phyloP scores from a whole-genome alignment of 64 coral and sea anemone genomes.

The Cladopsammia gracilis region DNA sequence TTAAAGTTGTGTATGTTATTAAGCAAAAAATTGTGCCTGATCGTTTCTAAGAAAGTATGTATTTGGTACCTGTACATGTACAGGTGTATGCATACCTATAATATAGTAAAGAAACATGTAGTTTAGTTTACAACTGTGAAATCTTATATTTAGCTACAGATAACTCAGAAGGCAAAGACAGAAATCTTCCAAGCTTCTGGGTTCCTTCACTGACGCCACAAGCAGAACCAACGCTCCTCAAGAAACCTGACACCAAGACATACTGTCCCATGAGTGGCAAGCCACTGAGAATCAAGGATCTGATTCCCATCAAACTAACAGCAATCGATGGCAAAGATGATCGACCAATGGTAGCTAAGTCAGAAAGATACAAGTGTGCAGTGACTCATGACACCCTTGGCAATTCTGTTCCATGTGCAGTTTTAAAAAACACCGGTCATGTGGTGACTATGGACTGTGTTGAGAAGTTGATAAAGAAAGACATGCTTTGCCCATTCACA shows the following conservation, averaged over 20 bases:
- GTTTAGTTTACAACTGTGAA: no score
- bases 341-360: slow-evolving; percentile 84
- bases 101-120: no score
- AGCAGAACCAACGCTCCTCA: slow-evolving; percentile 83
- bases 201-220: slow-evolving; percentile 95
- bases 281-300: slow-evolving; percentile 91
- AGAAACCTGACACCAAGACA: slow-evolving; percentile 96
- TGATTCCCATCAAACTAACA: slow-evolving; percentile 91
- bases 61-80: no score
- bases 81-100: no score
- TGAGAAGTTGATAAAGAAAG: slow-evolving; percentile 96
- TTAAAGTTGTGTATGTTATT: no score
- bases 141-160: neutral
- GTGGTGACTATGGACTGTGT: slow-evolving; percentile 99
- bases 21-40: no score
- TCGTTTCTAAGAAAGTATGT: no score
- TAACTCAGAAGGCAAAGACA: slow-evolving; percentile 24
- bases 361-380: slow-evolving; percentile 92
- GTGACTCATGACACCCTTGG: slow-evolving; percentile 95
- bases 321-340: slow-evolving; percentile 74
- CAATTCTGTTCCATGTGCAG: slow-evolving; percentile 96
- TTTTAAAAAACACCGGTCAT: slow-evolving; percentile 92
- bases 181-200: slow-evolving; percentile 97
- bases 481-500: slow-evolving; percentile 98
- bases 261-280: slow-evolving; percentile 95